Evolutionary conservation across 2,888 invertebrate species (phyloP), one percentile per base, ranked within the genome.

Genomic region (Teleogryllus oceanicus): DNA sequence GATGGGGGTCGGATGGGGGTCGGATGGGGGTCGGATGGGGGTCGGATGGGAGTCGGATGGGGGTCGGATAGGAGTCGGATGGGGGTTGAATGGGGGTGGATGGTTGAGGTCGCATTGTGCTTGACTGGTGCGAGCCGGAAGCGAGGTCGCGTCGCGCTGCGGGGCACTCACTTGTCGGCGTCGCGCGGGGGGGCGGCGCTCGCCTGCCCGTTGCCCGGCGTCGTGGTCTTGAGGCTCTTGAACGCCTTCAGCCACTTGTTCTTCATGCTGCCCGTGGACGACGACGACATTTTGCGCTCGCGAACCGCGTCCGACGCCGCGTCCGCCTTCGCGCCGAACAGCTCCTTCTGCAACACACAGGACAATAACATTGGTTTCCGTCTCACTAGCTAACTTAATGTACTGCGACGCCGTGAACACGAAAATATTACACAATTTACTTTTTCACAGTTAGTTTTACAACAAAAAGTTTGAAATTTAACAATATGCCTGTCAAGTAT

Each of bases 171-270:
- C 93, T 92, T 93, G 86, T 93, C 92, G 80, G 87, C 86, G 84
- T 86, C 88, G 87, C 89, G 81, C 24, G 85, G 78, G 86, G 88
- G 49, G 16, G 62, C 62, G 16, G 62, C 62, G 16, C 16, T n/a
- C 16, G 62, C 62, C 62, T 62, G 16, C 16, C 89, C 82, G 87
- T 88, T 83, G 88, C 88, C 80, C 87, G 89, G 81, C 87, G 88
- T 78, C 18, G 83, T 80, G 75, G 95, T 95, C 89, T 96, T 96
- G 84, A 98, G 90, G 88, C 96, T 96, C 87, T 96, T 94, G 90
- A 98, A 96, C 83, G 98, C 98, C 88, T 97, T 98, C 85, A 97
- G 90, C 98, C 98, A 98, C 90, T 97, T 97, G 87, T 94, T 96
- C 90, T 97, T 97, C 92, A 97, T 97, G 88, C 94, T 94, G 85